A percentile compares a stretch with the other conserved stretches of the same genome.
Evolutionary conservation across 2,888 invertebrate genomes (phyloP).

Genomic region (Chymomyza procnemis): DNA sequence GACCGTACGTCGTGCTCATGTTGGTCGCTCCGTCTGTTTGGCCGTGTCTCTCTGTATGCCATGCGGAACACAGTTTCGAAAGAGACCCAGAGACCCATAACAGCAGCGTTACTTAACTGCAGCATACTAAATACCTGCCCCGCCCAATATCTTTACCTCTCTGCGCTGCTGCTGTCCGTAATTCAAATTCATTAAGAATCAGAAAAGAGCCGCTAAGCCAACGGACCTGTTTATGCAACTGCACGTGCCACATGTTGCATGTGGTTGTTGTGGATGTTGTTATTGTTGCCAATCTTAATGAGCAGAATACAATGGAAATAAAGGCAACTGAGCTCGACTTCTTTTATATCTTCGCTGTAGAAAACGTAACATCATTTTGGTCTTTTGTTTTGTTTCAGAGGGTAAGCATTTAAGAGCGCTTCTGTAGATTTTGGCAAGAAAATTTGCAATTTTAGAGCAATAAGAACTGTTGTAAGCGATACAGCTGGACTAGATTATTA

Average conservation of each 20-base stretch:
- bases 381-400: background rate
- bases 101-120: constrained; percentile 47
- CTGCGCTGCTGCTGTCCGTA: background rate
- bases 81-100: constrained; percentile 17
- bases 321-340: constrained; percentile 7
- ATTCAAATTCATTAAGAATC: constrained; percentile 57
- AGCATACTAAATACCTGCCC: constrained; percentile 55
- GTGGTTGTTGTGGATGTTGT: constrained; percentile 35
- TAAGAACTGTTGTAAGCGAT: no score
- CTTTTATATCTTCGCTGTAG: background rate
- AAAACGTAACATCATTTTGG: background rate
- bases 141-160: background rate
- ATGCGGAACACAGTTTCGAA: background rate
- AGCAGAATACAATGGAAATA: constrained; percentile 14
- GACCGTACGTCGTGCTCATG: background rate
- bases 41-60: background rate
- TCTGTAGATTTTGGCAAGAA: background rate
- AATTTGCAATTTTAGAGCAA: background rate
- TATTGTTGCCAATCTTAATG: background rate
- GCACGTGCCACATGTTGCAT: constrained; percentile 56
- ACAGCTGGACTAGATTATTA: no score
- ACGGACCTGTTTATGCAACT: constrained; percentile 51
- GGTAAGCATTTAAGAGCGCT: background rate
- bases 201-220: constrained; percentile 29
- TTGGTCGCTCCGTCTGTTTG: background rate